Base-by-base conservation (phyloP, 1,140 invertebrate species). In the Heliconius melpomene region DNA sequence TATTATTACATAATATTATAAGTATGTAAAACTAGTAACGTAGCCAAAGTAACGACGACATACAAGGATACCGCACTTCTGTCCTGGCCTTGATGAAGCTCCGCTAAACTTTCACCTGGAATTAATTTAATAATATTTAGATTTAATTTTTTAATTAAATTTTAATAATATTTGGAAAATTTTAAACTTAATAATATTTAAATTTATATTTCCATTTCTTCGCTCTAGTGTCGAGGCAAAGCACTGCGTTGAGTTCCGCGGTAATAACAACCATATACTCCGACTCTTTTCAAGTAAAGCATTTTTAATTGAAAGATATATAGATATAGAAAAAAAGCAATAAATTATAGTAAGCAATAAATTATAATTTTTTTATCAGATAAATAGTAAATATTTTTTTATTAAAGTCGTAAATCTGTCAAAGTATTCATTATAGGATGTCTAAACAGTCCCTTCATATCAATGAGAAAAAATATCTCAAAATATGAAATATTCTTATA, bases 21-120 rank as follows among this genome's bases (percentile, higher is more conserved):
- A 85, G 76, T 82, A 84, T 87, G 84, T 87, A 92, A 87, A 89
- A 88, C 52, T 73, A 85, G 83, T 75, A 83, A 75, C n/a, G 90
- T 76, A 75, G 84, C 87, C 79, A 89, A 20, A 29, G 79, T 75
- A 36, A 86, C 50, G 38, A 86, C 54, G 52, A 85, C 71, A 73
- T 71, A 16, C 81, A 72, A 36, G 38, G 75, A 32, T n/a, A 18
- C 32, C 26, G 74, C 73, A 50, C 60, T 74, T 50, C 84, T 80
- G 36, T 80, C 72, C 16, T 85, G 82, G 9, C 90, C 89, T 83
- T 93, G 91, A 70, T 94, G 92, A 3, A 94, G 86, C 75, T 94
- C 92, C 7, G 92, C 92, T 13, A 94, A 80, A 76, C 92, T 94
- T 84, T 94, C 92, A 46, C 92, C 92, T 94, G 85, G 54, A 84